Conservation (phyloP, 2,113 vertebrate species). For the Macrotus californicus region DNA sequence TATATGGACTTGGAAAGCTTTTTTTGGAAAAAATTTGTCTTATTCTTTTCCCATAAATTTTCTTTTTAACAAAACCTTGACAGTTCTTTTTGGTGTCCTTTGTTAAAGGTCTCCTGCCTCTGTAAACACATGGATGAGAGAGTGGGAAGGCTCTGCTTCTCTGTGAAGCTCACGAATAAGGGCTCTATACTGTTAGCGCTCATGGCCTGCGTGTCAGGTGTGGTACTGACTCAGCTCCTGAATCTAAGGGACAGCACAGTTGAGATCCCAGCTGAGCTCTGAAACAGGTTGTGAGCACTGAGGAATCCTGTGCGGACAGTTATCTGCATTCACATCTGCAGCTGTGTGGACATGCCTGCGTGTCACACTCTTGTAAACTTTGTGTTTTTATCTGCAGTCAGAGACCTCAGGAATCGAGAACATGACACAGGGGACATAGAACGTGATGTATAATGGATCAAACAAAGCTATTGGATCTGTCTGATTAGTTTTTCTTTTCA, state of each 20-base stretch:
- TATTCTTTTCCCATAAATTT: background rate
- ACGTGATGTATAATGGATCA: background rate
- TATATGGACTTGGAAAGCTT: background rate
- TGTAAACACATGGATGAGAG: background rate
- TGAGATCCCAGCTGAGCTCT: background rate
- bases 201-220: background rate
- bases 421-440: background rate
- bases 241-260: background rate
- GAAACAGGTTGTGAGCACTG: background rate
- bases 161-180: background rate
- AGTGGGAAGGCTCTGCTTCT: background rate
- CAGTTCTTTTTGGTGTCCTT: background rate
- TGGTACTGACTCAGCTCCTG: background rate
- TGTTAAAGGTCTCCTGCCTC: background rate
- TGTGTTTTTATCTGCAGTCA: background rate
- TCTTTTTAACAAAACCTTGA: background rate
- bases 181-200: background rate
- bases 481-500: slow-evolving; percentile 16
- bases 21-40: background rate
- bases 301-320: background rate
- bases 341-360: background rate
- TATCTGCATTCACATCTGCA: background rate
- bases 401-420: background rate
- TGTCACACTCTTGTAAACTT: background rate
- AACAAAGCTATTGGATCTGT: background rate